These are phyloP conservation scores for Cheilosia vernalis DNA, from an alignment of 2,888 invertebrate species.

Conservation along the genomic window DNA sequence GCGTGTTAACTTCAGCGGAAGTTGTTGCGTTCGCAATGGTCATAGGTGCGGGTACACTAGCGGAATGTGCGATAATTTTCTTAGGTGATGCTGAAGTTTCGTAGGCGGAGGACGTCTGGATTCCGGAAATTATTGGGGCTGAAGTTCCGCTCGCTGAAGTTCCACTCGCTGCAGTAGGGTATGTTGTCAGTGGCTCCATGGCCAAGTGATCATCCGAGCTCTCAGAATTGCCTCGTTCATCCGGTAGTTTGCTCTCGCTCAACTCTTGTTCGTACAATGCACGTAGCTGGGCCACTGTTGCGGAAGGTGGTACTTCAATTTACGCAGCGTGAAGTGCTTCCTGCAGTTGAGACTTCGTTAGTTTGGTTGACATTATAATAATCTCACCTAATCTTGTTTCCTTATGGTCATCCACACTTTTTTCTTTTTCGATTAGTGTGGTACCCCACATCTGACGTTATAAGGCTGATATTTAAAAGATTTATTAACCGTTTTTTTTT, in stretches of 20 bases:
- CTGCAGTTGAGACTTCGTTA: not conserved
- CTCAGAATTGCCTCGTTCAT: too few relatives aligned
- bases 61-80: not conserved
- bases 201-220: too few relatives aligned
- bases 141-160: slow-evolving; percentile 2
- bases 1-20: too few relatives aligned
- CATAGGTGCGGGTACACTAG: not conserved
- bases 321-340: not conserved
- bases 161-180: not conserved
- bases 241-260: too few relatives aligned
- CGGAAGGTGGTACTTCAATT: not conserved
- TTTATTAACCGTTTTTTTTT: too few relatives aligned
- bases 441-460: too few relatives aligned
- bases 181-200: too few relatives aligned
- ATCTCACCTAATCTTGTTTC: not conserved
- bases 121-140: not conserved
- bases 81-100: not conserved
- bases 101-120: not conserved
- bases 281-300: not conserved
- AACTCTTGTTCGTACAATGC: not conserved
- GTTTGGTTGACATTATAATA: not conserved
- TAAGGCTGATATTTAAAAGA: too few relatives aligned
- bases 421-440: not conserved
- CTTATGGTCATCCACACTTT: not conserved
- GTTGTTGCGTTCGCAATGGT: too few relatives aligned